A percentile compares a stretch with the other conserved stretches of the same genome.
phyloP scores from a whole-genome alignment of 92 coral and sea anemone genomes.

The Scolanthus callimorphus region DNA sequence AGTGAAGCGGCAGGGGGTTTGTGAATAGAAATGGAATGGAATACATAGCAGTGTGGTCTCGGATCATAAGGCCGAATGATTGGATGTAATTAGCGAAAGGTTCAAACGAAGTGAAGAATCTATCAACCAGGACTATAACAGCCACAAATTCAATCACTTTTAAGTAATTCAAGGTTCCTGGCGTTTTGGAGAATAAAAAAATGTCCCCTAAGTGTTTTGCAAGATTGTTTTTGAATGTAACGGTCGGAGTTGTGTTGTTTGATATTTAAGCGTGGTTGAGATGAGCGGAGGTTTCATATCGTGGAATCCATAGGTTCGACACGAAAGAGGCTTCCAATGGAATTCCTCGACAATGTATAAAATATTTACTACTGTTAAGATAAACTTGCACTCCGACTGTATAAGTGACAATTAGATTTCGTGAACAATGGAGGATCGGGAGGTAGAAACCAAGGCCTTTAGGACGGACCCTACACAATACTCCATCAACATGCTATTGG shows the following conservation, averaged over 20 bases:
- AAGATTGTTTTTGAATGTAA: too few relatives aligned
- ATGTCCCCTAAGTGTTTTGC: too few relatives aligned
- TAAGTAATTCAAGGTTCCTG: too few relatives aligned
- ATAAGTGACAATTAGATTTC: conserved; percentile 20
- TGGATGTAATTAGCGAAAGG: neutral
- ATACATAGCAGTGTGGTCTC: neutral
- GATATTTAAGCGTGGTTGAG: too few relatives aligned
- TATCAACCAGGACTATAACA: too few relatives aligned
- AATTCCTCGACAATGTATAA: conserved; percentile 11
- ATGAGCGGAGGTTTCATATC: too few relatives aligned
- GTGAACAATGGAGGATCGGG: neutral
- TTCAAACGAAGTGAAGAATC: too few relatives aligned
- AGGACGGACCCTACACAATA: conserved; percentile 16
- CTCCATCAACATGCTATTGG: neutral
- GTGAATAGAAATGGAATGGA: neutral
- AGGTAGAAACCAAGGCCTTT: neutral
- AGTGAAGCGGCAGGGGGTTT: neutral
- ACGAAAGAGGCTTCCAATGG: neutral
- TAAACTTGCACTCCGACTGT: conserved; percentile 7
- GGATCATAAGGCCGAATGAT: neutral
- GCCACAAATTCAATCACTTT: too few relatives aligned
- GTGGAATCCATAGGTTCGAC: neutral
- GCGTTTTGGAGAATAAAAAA: too few relatives aligned
- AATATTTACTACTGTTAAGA: conserved; percentile 16
- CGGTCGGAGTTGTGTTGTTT: too few relatives aligned